Evolutionary conservation across 2,888 invertebrate genomes (phyloP).

Genomic region (Autographa pulchrina): DNA sequence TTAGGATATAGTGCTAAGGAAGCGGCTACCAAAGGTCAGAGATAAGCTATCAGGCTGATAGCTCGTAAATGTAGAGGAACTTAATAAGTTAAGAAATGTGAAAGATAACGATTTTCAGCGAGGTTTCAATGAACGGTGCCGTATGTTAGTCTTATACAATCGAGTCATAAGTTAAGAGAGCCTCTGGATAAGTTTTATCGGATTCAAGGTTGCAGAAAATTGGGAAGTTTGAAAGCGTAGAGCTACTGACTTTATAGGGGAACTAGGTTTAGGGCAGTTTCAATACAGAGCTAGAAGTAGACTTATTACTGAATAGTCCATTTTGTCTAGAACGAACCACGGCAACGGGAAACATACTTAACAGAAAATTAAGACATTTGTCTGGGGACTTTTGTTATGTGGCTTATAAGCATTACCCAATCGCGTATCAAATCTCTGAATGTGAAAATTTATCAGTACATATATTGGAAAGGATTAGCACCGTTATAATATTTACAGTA

Average conservation of each 20-base stretch:
- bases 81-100: not conserved
- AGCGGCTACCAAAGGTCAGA: slow-evolving; percentile 26
- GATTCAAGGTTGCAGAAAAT: no score
- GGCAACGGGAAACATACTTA: no score
- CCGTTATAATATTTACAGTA: not conserved
- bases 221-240: no score
- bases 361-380: no score
- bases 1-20: slow-evolving; percentile 24
- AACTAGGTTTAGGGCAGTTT: no score
- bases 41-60: slow-evolving; percentile 49
- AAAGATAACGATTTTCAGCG: slow-evolving; percentile 18
- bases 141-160: slow-evolving; percentile 12
- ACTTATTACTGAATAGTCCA: no score
- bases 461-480: not conserved
- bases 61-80: slow-evolving; percentile 26
- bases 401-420: not conserved
- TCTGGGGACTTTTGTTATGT: not conserved
- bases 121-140: slow-evolving; percentile 21
- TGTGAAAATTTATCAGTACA: not conserved
- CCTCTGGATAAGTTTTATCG: no score
- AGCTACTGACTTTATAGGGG: no score
- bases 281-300: no score
- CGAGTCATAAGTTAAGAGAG: no score
- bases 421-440: not conserved
- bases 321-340: no score